Base-by-base conservation (phyloP, 2,113 vertebrate genomes). In the Barbus barbus region DNA sequence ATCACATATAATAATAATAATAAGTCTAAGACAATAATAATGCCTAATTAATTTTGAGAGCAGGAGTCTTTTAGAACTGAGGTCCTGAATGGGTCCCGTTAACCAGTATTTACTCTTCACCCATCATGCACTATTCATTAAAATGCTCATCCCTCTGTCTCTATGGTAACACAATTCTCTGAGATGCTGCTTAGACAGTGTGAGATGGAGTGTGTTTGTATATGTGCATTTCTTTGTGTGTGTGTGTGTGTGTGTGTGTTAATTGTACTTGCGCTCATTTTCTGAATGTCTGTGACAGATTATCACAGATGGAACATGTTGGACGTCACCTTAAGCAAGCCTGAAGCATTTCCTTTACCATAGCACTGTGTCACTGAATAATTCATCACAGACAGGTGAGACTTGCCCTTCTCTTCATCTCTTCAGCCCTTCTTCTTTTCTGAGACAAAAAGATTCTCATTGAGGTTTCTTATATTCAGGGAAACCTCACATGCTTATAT, bases 161-260 rank as follows among this genome's bases (percentile, higher is more conserved):
- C 94, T 93, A 93, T 95, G 91, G 93, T 92, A 94, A 95, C 93
- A 89, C 87, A 86, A 86, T 87, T 89, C 89, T 84, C 84, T 74
- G 76, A 73, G 84, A 85, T 82, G 84, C 82, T 83, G 81, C 83
- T 65, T 82, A 56, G 78, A 85, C 77, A 85, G 73, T 76, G 79
- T 46, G 56, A 82, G 86, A 85, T 83, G 82, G 65, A 80, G 78
- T 84, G 81, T 83, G 85, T 76, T 48, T 76, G 71, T 78, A 36
- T 24, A 33, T 87, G 84, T 84, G 72, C 48, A 26, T 85, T 78
- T 63, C 31, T 74, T 46, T 83, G 76, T 78, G 83, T 76, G 56
- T 75, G 75, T 83, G 41, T 80, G 56, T 75, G 75, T 83, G 76
- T 78, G 83, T 76, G 56, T 75, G 75, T 83, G 41, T 80, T 78